A percentile compares a stretch with the other conserved stretches of the same genome.
Evolutionary conservation across 2,888 invertebrate genomes (phyloP).

Genomic region (Drosophila macrospina): DNA sequence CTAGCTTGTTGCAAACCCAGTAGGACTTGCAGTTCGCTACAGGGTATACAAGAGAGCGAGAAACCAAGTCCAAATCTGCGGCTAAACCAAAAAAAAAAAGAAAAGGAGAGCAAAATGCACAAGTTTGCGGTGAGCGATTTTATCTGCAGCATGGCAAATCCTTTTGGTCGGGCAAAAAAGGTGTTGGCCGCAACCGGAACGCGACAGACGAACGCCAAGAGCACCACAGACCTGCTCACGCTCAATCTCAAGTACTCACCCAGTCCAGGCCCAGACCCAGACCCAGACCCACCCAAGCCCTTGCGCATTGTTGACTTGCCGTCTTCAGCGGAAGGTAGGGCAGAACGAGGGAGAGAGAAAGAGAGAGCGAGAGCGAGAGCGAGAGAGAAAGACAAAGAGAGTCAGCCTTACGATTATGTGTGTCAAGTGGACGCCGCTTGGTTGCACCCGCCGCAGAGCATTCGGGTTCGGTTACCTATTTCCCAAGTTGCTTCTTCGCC

Average conservation of each 20-base stretch:
- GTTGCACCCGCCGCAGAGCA: conserved; percentile 38
- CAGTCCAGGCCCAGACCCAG: not conserved
- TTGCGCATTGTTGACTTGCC: conserved; percentile 68
- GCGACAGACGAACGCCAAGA: conserved; percentile 49
- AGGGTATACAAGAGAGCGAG: conserved; percentile 12
- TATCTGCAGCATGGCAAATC: conserved; percentile 68
- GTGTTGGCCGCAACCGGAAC: conserved; percentile 71
- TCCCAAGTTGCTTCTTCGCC: conserved; percentile 23
- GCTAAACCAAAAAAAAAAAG: conserved; percentile 12
- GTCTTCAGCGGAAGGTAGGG: conserved; percentile 40
- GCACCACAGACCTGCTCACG: conserved; percentile 29
- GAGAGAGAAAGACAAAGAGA: not conserved
- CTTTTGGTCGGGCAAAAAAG: conserved; percentile 57
- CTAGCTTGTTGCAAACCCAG: not conserved
- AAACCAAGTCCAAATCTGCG: conserved; percentile 15
- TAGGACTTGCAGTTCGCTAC: not conserved
- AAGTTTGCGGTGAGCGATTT: conserved; percentile 60
- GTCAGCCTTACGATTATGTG: conserved; percentile 52
- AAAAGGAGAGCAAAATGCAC: conserved; percentile 37
- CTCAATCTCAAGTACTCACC: conserved; percentile 18
- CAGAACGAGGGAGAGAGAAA: not conserved
- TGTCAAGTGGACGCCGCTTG: conserved; percentile 71
- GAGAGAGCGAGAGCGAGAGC: not conserved
- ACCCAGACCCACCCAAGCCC: conserved; percentile 16
- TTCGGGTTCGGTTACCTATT: conserved; percentile 24